Evolutionary conservation across 2,113 vertebrate genomes (phyloP), one percentile per base, ranked within the genome.

Genomic region (Toxostoma redivivum): DNA sequence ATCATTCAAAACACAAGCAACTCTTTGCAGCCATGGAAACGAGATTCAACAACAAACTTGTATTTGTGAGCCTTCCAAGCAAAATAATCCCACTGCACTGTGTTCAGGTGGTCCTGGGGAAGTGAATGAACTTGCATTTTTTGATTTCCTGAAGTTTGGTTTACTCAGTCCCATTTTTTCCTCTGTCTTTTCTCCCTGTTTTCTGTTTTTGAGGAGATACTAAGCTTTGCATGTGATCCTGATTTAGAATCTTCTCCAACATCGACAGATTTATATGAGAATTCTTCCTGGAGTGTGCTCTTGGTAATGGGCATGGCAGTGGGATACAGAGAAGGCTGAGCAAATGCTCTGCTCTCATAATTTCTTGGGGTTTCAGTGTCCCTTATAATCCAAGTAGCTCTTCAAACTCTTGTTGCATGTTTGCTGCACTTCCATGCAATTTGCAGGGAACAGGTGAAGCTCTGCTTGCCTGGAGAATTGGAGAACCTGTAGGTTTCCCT

Each of bases 1-100:
- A 93, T 83, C 97, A 90, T 92, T 97, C 93, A 97, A 97, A 98
- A 97, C 89, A 97, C 96, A 97, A 97, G 96, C 96, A 98, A 96
- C 87, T 94, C 54, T 95, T 84, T 94, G 93, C 78, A 92, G 94
- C 95, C 96, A 97, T 97, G 97, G 97, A 96, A 97, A 98, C 92
- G 5, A 42, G 91, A 87, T 97, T 98, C 96, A 97, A 96, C 94
- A 98, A 94, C 97, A 97, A 97, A 96, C 95, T 97, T 91, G 94
- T 89, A 96, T 97, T 98, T 96, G 94, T 97, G 93, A 97, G 86
- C 54, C 71, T 95, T 97, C 94, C 81, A 91, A 89, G 95, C 86
- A 97, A 97, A 97, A 98, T 98, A 97, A 98, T 97, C 88, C 89
- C 94, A 95, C 31, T 95, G 95, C 90, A 85, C 78, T 96, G 5